Evolutionary conservation across 1,140 invertebrate genomes (phyloP), one percentile per base, ranked within the genome.

Genomic region (Stenopsyche tienmushanensis): DNA sequence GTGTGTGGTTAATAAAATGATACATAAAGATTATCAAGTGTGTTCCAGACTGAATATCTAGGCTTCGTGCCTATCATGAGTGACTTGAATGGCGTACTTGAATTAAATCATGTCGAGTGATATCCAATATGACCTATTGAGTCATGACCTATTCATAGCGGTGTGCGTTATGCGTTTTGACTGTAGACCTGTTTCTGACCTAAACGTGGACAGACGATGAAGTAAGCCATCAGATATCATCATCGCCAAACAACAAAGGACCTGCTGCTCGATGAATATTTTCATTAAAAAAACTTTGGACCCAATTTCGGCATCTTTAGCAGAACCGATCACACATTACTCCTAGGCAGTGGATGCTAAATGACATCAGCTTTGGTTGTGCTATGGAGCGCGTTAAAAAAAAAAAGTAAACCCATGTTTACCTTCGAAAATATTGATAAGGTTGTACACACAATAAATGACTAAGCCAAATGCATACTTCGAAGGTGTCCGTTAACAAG

Each of bases 71-170:
- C n/a, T n/a, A n/a, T n/a, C n/a, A n/a, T n/a, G n/a, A n/a, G n/a
- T n/a, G n/a, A n/a, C n/a, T n/a, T n/a, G n/a, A n/a, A n/a, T n/a
- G n/a, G n/a, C n/a, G n/a, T n/a, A n/a, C n/a, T n/a, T n/a, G 24
- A 54, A n/a, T n/a, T 10, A 13, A 54, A 54, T 24, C 25, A 25
- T 3, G 52, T 54, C 52, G 2, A 54, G 24, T 15, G 52, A 54
- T 54, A 54, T 10, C 52, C 52, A 25, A 54, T 54, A 24, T 54
- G 52, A 54, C 20, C 52, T 29, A 54, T 29, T n/a, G 25, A 26
- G 23, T 54, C 52, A 29, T n/a, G 52, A 29, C 3, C 25, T 29
- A 54, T 54, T 13, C 47, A 18, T 18, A 23, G 15, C 23, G 52
- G 29, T 34, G 29, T 34, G 29, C 29, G 29, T 34, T 13, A 34